These are phyloP conservation scores for Gymnothorax reevesii DNA, from an alignment of 2,797 vertebrate species.

Conservation along the genomic window DNA sequence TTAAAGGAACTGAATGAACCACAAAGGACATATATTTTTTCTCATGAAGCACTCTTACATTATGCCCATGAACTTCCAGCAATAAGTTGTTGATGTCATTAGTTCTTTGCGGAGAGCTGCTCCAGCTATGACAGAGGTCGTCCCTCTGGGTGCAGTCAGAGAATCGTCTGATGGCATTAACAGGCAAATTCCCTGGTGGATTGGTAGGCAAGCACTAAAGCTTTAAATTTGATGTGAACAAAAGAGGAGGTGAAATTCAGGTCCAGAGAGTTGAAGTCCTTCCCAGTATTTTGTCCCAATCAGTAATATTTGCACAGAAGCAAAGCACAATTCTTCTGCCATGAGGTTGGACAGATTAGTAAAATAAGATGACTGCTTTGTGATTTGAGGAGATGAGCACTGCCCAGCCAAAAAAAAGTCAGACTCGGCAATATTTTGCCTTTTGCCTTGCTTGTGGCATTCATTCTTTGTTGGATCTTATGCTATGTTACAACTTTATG, in stretches of 20 bases:
- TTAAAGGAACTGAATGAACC: too few relatives aligned
- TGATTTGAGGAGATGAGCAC: too few relatives aligned
- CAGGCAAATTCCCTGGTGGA: background rate
- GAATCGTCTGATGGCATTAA: background rate
- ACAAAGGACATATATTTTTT: background rate
- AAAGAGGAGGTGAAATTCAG: background rate
- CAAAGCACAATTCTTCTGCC: too few relatives aligned
- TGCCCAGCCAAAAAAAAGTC: too few relatives aligned
- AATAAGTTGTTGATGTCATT: background rate
- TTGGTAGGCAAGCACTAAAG: background rate
- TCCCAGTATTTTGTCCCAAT: too few relatives aligned
- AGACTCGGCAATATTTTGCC: too few relatives aligned
- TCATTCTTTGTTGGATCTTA: too few relatives aligned
- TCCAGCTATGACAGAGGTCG: background rate
- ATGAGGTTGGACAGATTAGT: too few relatives aligned
- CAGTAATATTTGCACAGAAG: too few relatives aligned
- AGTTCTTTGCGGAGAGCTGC: background rate
- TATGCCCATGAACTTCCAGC: background rate
- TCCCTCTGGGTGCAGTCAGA: background rate
- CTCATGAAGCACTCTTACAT: background rate
- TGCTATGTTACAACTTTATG: too few relatives aligned
- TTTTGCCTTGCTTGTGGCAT: too few relatives aligned
- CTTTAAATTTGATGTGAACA: background rate
- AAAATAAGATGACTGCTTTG: too few relatives aligned
- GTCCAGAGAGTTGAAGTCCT: background rate